Conservation (phyloP, 1,140 invertebrate species). For the Hyphantria cunea region DNA sequence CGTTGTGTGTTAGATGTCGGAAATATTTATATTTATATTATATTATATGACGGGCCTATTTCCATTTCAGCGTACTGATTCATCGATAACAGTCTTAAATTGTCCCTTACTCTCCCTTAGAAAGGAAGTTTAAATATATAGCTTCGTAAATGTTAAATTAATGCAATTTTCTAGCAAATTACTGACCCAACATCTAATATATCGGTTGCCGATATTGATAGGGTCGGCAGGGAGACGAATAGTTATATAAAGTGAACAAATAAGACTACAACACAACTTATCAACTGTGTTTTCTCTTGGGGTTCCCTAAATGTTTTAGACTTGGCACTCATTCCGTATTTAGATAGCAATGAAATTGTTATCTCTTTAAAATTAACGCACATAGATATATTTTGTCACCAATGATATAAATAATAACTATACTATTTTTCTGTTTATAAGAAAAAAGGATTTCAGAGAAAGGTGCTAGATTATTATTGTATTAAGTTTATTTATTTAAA, state of each 20-base stretch:
- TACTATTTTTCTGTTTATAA: too few relatives aligned
- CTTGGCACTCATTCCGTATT: conserved; percentile 41
- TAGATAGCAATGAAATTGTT: conserved; percentile 26
- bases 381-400: background rate
- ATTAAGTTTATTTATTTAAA: too few relatives aligned
- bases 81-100: too few relatives aligned
- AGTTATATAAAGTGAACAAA: conserved; percentile 64
- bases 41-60: too few relatives aligned
- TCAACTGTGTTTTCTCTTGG: conserved; percentile 41
- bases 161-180: conserved; percentile 34
- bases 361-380: conserved; percentile 9
- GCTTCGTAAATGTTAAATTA: conserved; percentile 25
- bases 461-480: too few relatives aligned
- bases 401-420: background rate
- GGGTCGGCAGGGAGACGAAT: conserved; percentile 50
- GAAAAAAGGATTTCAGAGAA: too few relatives aligned
- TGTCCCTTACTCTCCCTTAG: too few relatives aligned
- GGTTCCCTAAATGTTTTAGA: conserved; percentile 39
- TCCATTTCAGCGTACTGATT: too few relatives aligned
- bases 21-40: too few relatives aligned
- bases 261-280: conserved; percentile 60
- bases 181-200: conserved; percentile 43
- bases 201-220: conserved; percentile 64
- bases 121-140: too few relatives aligned
- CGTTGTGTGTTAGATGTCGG: too few relatives aligned